Evolutionary conservation across 30 jellyfish, hydroid and myxozoan species (phyloP), one percentile per base, ranked within the genome.

Genomic region (Chironex yamaguchii): DNA sequence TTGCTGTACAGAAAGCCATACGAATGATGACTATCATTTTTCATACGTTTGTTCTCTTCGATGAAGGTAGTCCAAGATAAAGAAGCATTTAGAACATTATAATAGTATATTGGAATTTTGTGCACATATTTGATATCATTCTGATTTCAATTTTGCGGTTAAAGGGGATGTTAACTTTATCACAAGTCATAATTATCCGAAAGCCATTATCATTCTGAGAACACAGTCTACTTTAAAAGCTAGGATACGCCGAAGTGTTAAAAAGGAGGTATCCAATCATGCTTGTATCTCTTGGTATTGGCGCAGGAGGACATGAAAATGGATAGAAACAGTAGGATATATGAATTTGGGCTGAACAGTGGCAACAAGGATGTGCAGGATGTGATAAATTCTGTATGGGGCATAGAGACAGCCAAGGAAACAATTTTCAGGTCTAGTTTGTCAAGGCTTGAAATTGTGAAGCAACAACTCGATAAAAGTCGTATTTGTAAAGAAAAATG

Each of bases 371-470:
- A 72, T 32, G 71, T 54, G 31, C 27, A 69, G 17, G 77, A 72
- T 49, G 20, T 72, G 75, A 6, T 72, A 14, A 48, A 72, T 4
- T 3, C 86, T n/a, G 86, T 72, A 2, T 72, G 86, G 86, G 76
- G 50, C 4, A 27, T 72, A 24, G 76, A 72, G 65, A 34, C 49
- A 29, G 77, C 86, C 36, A 48, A 27, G 21, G 74, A 72, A 72
- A 34, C 1, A 20, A 20, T 34, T 26, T 50, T 36, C 51, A 6
- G 86, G 1, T 31, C 86, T 3, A 3, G 2, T 3, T n/a, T 34
- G 77, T 2, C 77, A 1, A 4, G 86, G 76, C 42, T 34, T 23
- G 72, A 69, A 21, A 72, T 72, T 2, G 51, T 35, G 50, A 25
- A 42, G 77, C 11, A 36, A 28, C 49, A 34, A 21, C 9, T 72